phyloP scores from a whole-genome alignment of 2,113 vertebrate species.

The Phalacrocorax carbo region DNA sequence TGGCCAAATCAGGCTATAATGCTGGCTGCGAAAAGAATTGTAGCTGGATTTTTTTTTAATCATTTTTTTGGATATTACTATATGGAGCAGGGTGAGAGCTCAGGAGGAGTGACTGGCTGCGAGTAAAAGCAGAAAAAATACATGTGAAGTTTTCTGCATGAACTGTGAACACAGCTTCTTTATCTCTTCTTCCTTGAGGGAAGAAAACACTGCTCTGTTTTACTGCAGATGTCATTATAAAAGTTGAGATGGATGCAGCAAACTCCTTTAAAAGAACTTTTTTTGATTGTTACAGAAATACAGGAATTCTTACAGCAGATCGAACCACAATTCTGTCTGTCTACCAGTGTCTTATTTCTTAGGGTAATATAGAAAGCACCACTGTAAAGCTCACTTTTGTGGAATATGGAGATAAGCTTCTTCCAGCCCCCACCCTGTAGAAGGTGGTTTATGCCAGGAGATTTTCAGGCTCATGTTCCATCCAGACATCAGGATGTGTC shows the following conservation, averaged over 20 bases:
- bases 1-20: background rate
- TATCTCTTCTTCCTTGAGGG: background rate
- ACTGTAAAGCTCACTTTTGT: background rate
- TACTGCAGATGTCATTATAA: background rate
- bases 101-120: background rate
- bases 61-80: background rate
- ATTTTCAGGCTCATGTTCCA: background rate
- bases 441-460: background rate
- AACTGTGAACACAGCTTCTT: background rate
- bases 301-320: background rate
- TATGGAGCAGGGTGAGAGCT: background rate
- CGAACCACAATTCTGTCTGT: background rate
- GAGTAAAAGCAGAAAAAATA: background rate
- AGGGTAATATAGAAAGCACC: background rate
- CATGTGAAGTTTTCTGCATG: background rate
- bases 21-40: background rate
- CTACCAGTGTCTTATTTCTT: background rate
- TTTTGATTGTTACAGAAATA: background rate
- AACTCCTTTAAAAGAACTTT: background rate
- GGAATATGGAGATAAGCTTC: background rate
- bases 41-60: background rate
- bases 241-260: background rate
- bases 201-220: background rate
- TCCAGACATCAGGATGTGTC: background rate
- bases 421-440: background rate